Base-by-base conservation (phyloP, 2,888 invertebrate species). In the Anagyrus pseudococci region DNA sequence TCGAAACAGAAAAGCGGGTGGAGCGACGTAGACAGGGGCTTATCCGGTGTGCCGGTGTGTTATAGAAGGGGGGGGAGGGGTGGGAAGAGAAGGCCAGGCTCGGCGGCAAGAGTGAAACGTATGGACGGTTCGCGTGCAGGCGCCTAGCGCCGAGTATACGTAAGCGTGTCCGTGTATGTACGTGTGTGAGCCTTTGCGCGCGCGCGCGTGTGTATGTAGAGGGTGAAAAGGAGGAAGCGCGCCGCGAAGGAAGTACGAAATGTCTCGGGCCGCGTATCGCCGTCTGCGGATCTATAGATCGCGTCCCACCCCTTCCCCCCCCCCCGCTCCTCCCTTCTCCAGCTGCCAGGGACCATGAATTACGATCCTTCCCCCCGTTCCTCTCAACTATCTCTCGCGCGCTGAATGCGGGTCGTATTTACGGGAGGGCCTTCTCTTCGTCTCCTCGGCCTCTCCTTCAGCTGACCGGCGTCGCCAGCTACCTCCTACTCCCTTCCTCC, bases 261-360 rank as follows among this genome's bases (percentile, higher is more conserved):
- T 50, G 55, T 75, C 75, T 74, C 71, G 75, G 50, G 8, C n/a
- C 33, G 48, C 59, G 72, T 78, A 78, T 78, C 78, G 65, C 70
- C 33, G 69, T 46, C 62, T 17, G 48, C 48, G 68, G 72, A 78
- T 78, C 78, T 77, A 76, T 77, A 74, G 77, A 75, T 75, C 77
- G 76, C 71, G 69, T 67, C 64, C 72, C 71, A 71, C 61, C 73
- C 72, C 68, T 64, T 72, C 71, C 71, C 61, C 73, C 72, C 73
- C 75, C 29, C 17, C 66, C 71, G 72, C 72, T 62, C 74, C 76
- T 75, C 77, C 75, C n/a, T n/a, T n/a, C n/a, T n/a, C n/a, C n/a
- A n/a, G n/a, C n/a, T n/a, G n/a, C n/a, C n/a, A n/a, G n/a, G 43
- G 29, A 65, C 74, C 73, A 78, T 78, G 78, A 78, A 78, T 78